Evolutionary conservation across 2,797 vertebrate species (phyloP).

Genomic region (Merluccius polli): DNA sequence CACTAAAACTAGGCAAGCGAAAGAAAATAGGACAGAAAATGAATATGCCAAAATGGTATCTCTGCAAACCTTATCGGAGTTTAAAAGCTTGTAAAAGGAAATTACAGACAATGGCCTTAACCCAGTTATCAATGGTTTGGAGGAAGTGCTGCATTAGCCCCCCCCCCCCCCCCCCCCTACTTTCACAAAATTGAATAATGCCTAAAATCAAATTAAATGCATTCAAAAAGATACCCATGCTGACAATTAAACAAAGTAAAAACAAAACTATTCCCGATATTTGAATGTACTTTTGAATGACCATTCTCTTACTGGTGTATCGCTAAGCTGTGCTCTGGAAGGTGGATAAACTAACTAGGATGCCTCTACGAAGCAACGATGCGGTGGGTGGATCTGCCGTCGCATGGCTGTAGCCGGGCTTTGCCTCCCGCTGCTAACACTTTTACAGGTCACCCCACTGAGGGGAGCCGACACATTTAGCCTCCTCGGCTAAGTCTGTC

Average conservation of each 20-base stretch:
- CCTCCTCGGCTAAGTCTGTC: conserved; percentile 23
- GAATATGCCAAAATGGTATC: not conserved
- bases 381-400: not conserved
- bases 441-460: conserved; percentile 25
- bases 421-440: conserved; percentile 31
- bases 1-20: not conserved
- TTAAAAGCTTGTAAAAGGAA: not conserved
- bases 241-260: not conserved
- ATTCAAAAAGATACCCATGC: not conserved
- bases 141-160: not conserved
- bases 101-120: not conserved
- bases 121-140: not conserved
- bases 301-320: not conserved
- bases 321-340: not conserved
- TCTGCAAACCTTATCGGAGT: not conserved
- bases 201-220: not conserved
- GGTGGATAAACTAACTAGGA: not conserved
- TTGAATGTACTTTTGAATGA: not conserved
- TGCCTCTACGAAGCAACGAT: not conserved
- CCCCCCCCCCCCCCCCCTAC: not conserved
- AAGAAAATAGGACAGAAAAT: not conserved
- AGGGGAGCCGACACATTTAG: conserved; percentile 37
- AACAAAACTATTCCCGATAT: not conserved
- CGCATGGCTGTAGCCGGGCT: conserved; percentile 11
- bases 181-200: not conserved